A percentile compares a stretch with the other conserved stretches of the same genome.
Conservation (phyloP, 1,140 invertebrate species). For the Leptinotarsa undecemlineata region DNA sequence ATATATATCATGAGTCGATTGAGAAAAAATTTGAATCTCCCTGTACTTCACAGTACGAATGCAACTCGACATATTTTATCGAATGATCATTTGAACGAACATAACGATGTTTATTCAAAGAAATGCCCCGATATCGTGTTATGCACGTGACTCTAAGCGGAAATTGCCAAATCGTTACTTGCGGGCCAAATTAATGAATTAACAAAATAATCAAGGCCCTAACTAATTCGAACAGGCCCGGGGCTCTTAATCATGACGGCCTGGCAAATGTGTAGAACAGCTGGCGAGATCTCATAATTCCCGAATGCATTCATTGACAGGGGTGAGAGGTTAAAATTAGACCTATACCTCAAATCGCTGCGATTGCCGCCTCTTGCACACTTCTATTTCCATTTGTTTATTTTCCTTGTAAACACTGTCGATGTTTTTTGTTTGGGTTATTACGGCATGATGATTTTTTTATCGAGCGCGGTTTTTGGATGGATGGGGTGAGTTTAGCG, state of each 20-base stretch:
- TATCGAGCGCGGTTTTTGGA: neutral
- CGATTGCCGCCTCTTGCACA: neutral
- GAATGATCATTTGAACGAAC: neutral
- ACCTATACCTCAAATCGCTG: conserved; percentile 42
- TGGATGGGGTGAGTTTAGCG: neutral
- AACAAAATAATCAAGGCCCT: conserved; percentile 51
- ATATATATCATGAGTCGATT: no score
- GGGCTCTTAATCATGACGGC: conserved; percentile 48
- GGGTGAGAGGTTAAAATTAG: conserved; percentile 54
- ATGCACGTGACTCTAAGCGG: conserved; percentile 26
- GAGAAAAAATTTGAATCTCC: no score
- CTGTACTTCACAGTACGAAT: neutral
- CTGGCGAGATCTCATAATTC: conserved; percentile 52
- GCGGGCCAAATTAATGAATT: conserved; percentile 50
- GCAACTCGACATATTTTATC: conserved; percentile 10
- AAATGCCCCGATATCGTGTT: neutral
- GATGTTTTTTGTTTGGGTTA: conserved; percentile 7
- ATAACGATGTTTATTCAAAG: conserved; percentile 6
- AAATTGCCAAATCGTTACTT: conserved; percentile 43
- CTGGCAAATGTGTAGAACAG: conserved; percentile 51
- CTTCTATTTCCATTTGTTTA: conserved; percentile 6
- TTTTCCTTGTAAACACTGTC: conserved; percentile 8
- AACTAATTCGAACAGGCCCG: conserved; percentile 45
- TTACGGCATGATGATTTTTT: neutral
- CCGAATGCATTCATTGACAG: conserved; percentile 45